phyloP scores from a whole-genome alignment of 2,797 vertebrate genomes.

The Muraenolepis orangiensis region DNA sequence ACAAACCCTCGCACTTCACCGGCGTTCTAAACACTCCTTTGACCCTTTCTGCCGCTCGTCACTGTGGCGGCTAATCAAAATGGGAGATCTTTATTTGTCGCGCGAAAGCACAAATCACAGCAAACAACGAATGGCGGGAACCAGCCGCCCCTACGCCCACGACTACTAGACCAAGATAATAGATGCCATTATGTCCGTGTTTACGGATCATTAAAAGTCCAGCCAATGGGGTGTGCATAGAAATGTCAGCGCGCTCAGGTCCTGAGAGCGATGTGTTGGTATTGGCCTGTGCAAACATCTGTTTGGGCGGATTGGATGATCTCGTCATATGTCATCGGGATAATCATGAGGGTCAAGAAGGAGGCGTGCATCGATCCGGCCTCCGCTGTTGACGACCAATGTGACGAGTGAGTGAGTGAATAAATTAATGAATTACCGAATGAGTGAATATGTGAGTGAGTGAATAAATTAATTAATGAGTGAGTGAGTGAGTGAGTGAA shows the following conservation, averaged over 20 bases:
- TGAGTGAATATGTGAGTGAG: too few relatives aligned
- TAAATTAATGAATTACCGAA: too few relatives aligned
- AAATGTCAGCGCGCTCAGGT: neutral
- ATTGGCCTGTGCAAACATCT: neutral
- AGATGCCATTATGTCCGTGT: neutral
- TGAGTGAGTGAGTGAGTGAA: too few relatives aligned
- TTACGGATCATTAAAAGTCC: neutral
- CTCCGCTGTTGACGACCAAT: too few relatives aligned
- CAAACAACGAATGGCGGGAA: neutral
- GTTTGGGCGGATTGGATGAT: neutral
- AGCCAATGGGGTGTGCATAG: neutral
- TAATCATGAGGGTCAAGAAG: neutral
- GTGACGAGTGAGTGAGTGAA: too few relatives aligned
- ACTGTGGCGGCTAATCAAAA: neutral
- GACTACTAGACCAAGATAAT: neutral
- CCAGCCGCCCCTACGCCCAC: neutral
- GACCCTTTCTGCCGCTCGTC: neutral
- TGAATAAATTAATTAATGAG: too few relatives aligned
- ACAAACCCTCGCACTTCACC: neutral
- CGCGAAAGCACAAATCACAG: too few relatives aligned
- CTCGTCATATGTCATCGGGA: neutral
- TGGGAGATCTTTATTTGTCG: too few relatives aligned
- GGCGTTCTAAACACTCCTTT: neutral
- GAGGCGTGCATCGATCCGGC: neutral
- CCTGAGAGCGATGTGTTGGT: neutral